These are phyloP conservation scores for Galleria mellonella DNA, from an alignment of 1,140 invertebrate species.

Conservation along the genomic window DNA sequence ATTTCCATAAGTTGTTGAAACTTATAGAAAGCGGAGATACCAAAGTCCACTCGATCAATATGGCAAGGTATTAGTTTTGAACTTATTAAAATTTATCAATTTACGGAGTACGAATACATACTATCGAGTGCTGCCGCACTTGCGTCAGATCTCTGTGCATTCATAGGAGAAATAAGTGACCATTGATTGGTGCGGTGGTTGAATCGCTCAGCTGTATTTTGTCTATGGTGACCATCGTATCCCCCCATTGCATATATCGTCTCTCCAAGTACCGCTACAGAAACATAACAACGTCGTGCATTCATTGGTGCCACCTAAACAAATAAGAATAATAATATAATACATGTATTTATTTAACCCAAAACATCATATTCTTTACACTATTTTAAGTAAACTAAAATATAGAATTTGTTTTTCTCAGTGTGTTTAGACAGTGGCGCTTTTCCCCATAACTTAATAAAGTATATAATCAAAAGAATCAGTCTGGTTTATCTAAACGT, in stretches of 20 bases:
- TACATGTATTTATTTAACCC: background rate
- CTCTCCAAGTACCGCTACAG: constrained; percentile 78
- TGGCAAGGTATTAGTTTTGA: no score
- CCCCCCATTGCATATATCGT: constrained; percentile 91
- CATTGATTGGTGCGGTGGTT: constrained; percentile 85
- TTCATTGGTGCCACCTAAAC: constrained; percentile 76
- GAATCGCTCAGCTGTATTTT: constrained; percentile 84
- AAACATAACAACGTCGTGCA: constrained; percentile 78
- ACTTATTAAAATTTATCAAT: background rate
- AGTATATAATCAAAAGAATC: no score
- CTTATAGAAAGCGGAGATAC: no score
- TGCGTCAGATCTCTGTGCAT: constrained; percentile 86
- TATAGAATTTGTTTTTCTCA: no score
- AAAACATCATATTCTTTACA: no score
- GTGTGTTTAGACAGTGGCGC: no score
- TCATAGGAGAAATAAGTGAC: constrained; percentile 89
- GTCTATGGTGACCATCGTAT: constrained; percentile 87
- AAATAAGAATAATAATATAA: no score
- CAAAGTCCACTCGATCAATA: no score
- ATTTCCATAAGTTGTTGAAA: no score
- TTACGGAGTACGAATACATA: constrained; percentile 35
- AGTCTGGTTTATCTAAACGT: background rate
- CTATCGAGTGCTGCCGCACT: constrained; percentile 79
- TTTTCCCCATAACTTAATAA: no score
- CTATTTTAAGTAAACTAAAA: no score